Evolutionary conservation across 2,113 vertebrate species (phyloP).

Genomic region (Castor canadensis): DNA sequence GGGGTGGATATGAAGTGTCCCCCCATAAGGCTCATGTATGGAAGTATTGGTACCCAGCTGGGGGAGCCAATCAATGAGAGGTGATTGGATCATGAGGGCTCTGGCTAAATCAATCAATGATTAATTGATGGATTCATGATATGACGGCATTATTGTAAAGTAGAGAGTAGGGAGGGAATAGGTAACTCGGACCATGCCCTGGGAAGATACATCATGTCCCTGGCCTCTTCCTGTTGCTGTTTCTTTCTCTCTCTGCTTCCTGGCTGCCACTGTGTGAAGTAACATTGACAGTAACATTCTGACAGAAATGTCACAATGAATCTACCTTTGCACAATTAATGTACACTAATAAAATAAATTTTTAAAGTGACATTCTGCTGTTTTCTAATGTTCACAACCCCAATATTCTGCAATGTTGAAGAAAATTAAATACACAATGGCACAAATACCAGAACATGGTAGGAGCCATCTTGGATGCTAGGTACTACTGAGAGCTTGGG

Average conservation of each 20-base stretch:
- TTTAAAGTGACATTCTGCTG: background rate
- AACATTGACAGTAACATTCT: no score
- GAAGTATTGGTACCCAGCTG: no score
- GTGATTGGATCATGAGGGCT: background rate
- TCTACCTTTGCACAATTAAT: no score
- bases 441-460: background rate
- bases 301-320: no score
- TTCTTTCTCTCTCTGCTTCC: background rate
- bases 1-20: background rate
- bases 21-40: background rate
- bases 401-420: background rate
- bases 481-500: background rate
- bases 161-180: background rate
- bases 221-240: background rate
- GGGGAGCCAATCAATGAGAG: background rate
- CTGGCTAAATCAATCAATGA: background rate
- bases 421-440: background rate
- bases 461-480: background rate
- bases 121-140: background rate
- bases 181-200: background rate
- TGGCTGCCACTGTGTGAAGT: background rate
- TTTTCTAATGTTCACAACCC: background rate
- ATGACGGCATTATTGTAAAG: background rate
- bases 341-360: no score
- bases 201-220: background rate